phyloP scores from a whole-genome alignment of 2,797 vertebrate genomes.

The Diplodus puntazzo region DNA sequence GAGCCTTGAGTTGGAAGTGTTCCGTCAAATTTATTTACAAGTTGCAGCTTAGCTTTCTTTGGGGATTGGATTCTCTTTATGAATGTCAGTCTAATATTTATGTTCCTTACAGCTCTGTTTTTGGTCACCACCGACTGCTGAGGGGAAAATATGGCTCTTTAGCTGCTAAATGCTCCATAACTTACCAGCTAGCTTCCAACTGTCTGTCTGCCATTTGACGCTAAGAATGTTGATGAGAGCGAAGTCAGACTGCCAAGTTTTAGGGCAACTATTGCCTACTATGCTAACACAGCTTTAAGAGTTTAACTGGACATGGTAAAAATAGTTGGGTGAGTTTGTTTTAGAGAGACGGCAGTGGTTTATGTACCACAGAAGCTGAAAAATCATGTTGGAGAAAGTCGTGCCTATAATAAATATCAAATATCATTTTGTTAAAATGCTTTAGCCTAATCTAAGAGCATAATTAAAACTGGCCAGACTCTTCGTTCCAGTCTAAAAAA shows the following conservation, averaged over 20 bases:
- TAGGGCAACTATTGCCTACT: not conserved
- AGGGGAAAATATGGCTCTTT: not conserved
- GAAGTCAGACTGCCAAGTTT: not conserved
- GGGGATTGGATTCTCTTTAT: not conserved
- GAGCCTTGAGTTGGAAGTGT: not conserved
- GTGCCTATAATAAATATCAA: too few relatives aligned
- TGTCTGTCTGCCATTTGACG: not conserved
- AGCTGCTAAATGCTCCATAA: not conserved
- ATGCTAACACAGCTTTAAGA: not conserved
- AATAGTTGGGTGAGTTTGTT: not conserved
- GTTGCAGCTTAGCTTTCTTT: not conserved
- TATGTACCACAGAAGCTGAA: too few relatives aligned
- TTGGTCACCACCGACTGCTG: not conserved
- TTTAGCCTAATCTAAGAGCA: too few relatives aligned
- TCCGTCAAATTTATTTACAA: not conserved
- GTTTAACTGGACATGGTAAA: not conserved
- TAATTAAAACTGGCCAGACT: too few relatives aligned
- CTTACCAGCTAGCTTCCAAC: not conserved
- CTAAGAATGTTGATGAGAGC: not conserved
- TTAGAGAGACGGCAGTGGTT: too few relatives aligned
- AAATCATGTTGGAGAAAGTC: too few relatives aligned
- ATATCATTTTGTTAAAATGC: too few relatives aligned
- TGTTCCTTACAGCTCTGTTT: not conserved
- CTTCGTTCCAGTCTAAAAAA: too few relatives aligned
- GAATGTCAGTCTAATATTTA: too few relatives aligned